phyloP scores from a whole-genome alignment of 1,140 invertebrate genomes.

The Brachionus sp. region DNA sequence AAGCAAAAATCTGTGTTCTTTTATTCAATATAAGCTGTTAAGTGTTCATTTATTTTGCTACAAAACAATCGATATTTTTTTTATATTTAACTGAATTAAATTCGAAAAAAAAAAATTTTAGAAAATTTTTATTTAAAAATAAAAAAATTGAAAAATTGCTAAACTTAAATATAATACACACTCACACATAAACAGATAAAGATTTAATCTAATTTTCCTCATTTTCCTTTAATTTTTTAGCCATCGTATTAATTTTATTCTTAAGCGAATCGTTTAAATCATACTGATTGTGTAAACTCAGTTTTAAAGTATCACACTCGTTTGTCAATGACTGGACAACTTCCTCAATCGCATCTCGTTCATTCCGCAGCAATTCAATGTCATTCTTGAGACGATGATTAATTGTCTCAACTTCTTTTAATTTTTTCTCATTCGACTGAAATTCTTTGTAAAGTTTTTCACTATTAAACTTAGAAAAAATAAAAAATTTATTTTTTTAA shows the following conservation, averaged over 20 bases:
- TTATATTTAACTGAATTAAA: no score
- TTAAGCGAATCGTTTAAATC: constrained; percentile 23
- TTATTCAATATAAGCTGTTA: no score
- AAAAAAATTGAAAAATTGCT: not conserved
- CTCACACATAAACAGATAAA: not conserved
- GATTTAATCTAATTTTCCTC: not conserved
- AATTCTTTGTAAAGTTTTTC: not conserved
- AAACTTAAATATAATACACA: not conserved
- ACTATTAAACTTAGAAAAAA: constrained; percentile 9
- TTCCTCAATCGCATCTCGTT: not conserved
- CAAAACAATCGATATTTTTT: no score
- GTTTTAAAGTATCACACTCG: constrained; percentile 31
- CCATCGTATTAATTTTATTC: not conserved
- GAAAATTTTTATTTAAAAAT: no score
- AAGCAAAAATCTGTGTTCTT: no score
- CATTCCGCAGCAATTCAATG: not conserved
- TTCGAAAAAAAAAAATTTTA: no score
- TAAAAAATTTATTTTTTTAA: not conserved
- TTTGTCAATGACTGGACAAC: not conserved
- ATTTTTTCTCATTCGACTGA: not conserved
- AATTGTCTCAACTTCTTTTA: not conserved
- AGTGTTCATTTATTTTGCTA: no score
- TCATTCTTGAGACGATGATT: constrained; percentile 10
- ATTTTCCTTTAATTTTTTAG: constrained; percentile 28
- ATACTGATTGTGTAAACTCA: constrained; percentile 5